Evolutionary conservation across 2,888 invertebrate species (phyloP).

Genomic region (Maniola hyperantus): DNA sequence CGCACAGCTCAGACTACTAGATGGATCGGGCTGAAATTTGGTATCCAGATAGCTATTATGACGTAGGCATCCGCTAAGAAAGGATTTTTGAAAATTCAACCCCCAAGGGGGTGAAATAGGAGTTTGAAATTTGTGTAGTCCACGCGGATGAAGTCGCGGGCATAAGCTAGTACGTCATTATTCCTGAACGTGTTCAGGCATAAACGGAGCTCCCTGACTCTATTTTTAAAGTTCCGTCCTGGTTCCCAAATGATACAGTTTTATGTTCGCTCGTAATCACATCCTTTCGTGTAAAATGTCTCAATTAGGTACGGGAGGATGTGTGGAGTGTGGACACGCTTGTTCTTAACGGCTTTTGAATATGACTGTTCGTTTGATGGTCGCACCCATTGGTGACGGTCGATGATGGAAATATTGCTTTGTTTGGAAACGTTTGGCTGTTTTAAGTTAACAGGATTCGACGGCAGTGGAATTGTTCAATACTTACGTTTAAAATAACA

Average conservation of each 20-base stretch:
- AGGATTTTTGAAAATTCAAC: too few relatives aligned
- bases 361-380: slow-evolving; percentile 56
- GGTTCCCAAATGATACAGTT: slow-evolving; percentile 55
- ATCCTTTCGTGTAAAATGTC: slow-evolving; percentile 65
- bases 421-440: slow-evolving; percentile 1
- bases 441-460: neutral
- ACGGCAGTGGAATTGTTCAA: neutral
- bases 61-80: too few relatives aligned
- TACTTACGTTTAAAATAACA: too few relatives aligned
- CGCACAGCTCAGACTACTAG: too few relatives aligned
- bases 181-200: slow-evolving; percentile 47
- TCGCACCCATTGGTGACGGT: slow-evolving; percentile 44
- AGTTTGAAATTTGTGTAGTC: too few relatives aligned
- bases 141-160: too few relatives aligned
- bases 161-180: slow-evolving; percentile 40
- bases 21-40: too few relatives aligned
- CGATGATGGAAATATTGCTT: slow-evolving; percentile 60
- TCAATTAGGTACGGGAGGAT: slow-evolving; percentile 78
- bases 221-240: slow-evolving; percentile 70
- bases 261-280: slow-evolving; percentile 39
- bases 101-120: too few relatives aligned
- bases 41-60: too few relatives aligned
- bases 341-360: slow-evolving; percentile 65
- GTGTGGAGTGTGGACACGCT: slow-evolving; percentile 75
- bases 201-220: slow-evolving; percentile 50